Evolutionary conservation across 2,888 invertebrate genomes (phyloP).

Genomic region (Caenorhabditis afra): DNA sequence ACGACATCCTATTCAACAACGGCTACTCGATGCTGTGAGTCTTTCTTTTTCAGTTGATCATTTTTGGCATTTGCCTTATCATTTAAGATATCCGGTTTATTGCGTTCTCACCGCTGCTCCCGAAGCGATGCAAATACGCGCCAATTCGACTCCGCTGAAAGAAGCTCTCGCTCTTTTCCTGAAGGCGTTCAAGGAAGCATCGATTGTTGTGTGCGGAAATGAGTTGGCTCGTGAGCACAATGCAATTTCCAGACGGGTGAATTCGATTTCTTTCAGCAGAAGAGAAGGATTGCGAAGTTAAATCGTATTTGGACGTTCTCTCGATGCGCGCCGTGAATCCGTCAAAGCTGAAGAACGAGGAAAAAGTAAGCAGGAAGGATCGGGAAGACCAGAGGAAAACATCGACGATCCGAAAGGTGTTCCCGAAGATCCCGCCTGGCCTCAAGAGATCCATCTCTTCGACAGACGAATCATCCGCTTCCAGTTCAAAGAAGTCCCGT

Average conservation of each 20-base stretch:
- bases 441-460: constrained; percentile 28
- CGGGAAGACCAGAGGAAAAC: neutral
- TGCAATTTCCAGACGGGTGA: neutral
- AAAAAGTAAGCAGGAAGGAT: constrained; percentile 25
- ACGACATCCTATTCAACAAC: constrained; percentile 40
- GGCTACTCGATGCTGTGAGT: constrained; percentile 36
- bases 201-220: constrained; percentile 19
- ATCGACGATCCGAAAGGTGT: constrained; percentile 15
- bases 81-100: constrained; percentile 33
- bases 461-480: neutral
- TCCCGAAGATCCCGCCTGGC: constrained; percentile 36
- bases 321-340: constrained; percentile 29
- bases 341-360: constrained; percentile 19
- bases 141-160: neutral
- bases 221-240: constrained; percentile 18
- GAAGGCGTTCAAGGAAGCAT: constrained; percentile 34
- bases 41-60: too few species aligned
- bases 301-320: constrained; percentile 30
- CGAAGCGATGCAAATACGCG: constrained; percentile 27
- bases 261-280: constrained; percentile 5
- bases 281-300: constrained; percentile 13
- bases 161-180: constrained; percentile 35
- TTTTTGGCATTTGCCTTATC: neutral
- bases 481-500: neutral
- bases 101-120: constrained; percentile 47